Conservation (phyloP, 2,888 invertebrate genomes). For the Lissocephala sabroskyi region DNA sequence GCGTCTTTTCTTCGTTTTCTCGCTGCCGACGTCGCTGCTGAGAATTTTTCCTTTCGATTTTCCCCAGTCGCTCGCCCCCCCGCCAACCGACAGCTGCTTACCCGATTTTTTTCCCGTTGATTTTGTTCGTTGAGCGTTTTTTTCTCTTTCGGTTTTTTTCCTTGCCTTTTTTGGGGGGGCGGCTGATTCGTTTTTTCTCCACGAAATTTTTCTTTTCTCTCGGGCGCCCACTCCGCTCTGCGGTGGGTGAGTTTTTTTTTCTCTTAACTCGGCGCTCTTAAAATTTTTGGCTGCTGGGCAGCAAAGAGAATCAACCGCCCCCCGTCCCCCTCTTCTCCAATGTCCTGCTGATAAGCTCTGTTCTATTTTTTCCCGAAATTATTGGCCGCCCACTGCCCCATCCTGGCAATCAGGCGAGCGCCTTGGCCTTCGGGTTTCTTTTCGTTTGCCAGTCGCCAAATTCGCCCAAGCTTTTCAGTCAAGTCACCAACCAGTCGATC, state of each 20-base stretch:
- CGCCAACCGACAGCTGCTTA: constrained; percentile 5
- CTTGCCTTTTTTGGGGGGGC: constrained; percentile 28
- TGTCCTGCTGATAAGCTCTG: too few relatives aligned
- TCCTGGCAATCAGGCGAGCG: too few relatives aligned
- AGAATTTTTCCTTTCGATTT: constrained; percentile 34
- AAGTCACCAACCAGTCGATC: background rate
- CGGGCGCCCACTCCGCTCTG: constrained; percentile 20
- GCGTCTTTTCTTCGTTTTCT: constrained; percentile 5
- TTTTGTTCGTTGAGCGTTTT: constrained; percentile 6
- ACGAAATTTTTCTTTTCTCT: background rate
- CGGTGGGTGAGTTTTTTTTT: background rate
- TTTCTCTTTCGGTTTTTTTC: constrained; percentile 32
- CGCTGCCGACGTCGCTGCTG: constrained; percentile 21
- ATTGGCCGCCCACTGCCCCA: too few relatives aligned
- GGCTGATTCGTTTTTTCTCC: background rate
- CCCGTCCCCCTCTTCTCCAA: too few relatives aligned
- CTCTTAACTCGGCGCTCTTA: constrained; percentile 35
- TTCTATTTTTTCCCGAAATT: too few relatives aligned
- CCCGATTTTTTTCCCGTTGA: constrained; percentile 11
- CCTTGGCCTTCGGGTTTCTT: too few relatives aligned
- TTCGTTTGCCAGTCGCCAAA: too few relatives aligned
- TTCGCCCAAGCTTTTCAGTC: too few relatives aligned
- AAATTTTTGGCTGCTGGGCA: too few relatives aligned
- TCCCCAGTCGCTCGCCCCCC: too few relatives aligned
- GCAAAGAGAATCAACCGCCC: too few relatives aligned